Evolutionary conservation across 2,797 vertebrate genomes (phyloP).

Genomic region (Cyprinodon diabolis): DNA sequence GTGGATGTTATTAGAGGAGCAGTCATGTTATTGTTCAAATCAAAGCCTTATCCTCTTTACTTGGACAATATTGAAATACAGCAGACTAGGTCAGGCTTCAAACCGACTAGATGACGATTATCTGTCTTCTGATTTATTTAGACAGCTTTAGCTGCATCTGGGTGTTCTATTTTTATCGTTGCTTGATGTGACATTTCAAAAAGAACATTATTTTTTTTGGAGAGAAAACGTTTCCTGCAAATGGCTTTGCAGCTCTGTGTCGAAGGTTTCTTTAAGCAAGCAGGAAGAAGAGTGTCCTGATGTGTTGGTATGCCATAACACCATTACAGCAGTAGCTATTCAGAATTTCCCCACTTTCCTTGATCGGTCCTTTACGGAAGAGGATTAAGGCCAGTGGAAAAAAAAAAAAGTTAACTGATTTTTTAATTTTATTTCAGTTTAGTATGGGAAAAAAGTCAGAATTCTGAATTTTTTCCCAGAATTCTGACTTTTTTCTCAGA

Average conservation of each 20-base stretch:
- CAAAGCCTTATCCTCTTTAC: slow-evolving; percentile 23
- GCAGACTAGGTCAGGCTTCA: slow-evolving; percentile 5
- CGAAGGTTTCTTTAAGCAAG: too few relatives aligned
- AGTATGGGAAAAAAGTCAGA: too few relatives aligned
- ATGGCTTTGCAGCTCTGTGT: neutral
- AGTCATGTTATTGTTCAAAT: slow-evolving; percentile 26
- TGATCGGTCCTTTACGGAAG: too few relatives aligned
- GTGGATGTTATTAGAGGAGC: slow-evolving; percentile 17
- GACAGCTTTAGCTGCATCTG: slow-evolving; percentile 13
- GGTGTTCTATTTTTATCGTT: slow-evolving; percentile 9
- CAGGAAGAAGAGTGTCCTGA: neutral
- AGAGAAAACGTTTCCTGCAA: neutral
- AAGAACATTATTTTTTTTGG: neutral
- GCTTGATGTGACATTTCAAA: neutral
- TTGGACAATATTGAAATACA: slow-evolving; percentile 1
- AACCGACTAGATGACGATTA: neutral
- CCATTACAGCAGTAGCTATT: too few relatives aligned
- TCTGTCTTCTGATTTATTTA: slow-evolving; percentile 8
- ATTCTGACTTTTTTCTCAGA: too few relatives aligned
- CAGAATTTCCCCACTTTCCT: too few relatives aligned
- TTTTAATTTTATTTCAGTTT: too few relatives aligned
- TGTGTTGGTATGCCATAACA: too few relatives aligned
- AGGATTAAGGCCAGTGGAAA: too few relatives aligned
- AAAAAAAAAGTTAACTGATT: too few relatives aligned
- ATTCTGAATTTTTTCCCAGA: too few relatives aligned